phyloP scores from a whole-genome alignment of 2,113 vertebrate species.

The Nymphicus hollandicus region DNA sequence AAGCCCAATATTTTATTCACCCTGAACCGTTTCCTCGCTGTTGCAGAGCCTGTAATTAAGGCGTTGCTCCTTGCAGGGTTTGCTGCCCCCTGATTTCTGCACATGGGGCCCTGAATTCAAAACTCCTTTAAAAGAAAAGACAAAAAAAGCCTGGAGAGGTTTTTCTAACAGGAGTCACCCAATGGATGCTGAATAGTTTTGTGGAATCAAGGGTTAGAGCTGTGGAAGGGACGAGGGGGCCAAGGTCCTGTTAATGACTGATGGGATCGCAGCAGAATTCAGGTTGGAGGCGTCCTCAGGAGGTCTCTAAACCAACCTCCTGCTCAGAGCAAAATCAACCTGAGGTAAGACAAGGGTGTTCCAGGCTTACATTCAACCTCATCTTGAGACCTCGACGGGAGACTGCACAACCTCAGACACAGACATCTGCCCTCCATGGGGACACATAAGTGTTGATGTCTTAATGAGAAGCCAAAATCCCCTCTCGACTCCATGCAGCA shows the following conservation, averaged over 20 bases:
- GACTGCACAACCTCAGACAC: neutral
- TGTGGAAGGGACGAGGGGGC: neutral
- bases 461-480: neutral
- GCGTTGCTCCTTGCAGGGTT: neutral
- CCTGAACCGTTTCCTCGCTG: rapidly evolving
- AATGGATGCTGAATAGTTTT: neutral
- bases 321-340: neutral
- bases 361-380: neutral
- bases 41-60: neutral
- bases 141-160: neutral
- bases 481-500: neutral
- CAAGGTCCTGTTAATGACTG: neutral
- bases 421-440: neutral
- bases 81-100: neutral
- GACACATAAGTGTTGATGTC: neutral
- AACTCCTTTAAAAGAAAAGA: neutral
- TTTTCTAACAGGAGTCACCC: neutral
- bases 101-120: neutral
- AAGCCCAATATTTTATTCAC: neutral
- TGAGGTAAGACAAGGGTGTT: neutral
- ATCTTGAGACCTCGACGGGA: neutral
- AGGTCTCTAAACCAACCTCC: neutral
- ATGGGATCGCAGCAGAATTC: neutral
- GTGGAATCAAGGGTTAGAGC: neutral
- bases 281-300: neutral